These are phyloP conservation scores for Cetoscarus ocellatus DNA, from an alignment of 2,797 vertebrate species.

Conservation along the genomic window DNA sequence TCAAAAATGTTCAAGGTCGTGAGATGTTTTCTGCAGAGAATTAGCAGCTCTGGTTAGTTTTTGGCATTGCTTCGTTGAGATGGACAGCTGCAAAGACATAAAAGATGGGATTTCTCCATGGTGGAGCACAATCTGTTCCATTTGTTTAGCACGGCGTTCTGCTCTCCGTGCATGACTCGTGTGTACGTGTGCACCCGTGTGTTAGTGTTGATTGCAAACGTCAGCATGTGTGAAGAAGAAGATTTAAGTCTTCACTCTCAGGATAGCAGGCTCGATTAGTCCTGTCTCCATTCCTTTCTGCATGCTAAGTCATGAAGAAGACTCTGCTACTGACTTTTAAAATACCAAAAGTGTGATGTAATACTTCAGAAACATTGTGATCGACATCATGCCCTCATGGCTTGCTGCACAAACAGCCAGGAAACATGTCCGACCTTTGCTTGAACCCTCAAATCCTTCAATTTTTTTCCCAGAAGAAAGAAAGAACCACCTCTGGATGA, in stretches of 20 bases:
- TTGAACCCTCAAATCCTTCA: constrained; percentile 40
- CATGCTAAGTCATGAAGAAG: constrained; percentile 14
- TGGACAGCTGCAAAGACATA: constrained; percentile 45
- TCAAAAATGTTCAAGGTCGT: not conserved
- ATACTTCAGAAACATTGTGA: constrained; percentile 22
- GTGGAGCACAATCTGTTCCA: constrained; percentile 56
- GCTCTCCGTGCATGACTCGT: constrained; percentile 36
- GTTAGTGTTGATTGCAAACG: constrained; percentile 14
- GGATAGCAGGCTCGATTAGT: constrained; percentile 14
- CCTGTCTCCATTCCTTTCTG: constrained; percentile 8
- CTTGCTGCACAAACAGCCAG: constrained; percentile 23
- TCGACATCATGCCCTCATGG: constrained; percentile 30
- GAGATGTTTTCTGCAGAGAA: constrained; percentile 3
- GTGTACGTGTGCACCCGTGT: constrained; percentile 4
- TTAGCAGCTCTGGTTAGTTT: constrained; percentile 25
- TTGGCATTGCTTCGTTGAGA: constrained; percentile 9
- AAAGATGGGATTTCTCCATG: constrained; percentile 33
- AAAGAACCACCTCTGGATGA: constrained; percentile 34
- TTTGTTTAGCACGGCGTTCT: constrained; percentile 30
- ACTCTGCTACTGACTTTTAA: constrained; percentile 11
- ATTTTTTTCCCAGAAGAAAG: constrained; percentile 1
- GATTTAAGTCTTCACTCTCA: constrained; percentile 13
- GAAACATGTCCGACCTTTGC: constrained; percentile 34
- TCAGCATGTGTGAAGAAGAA: not conserved
- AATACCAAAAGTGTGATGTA: constrained; percentile 40